phyloP scores from a whole-genome alignment of 1,140 invertebrate genomes.

The Choristoneura fumiferana region DNA sequence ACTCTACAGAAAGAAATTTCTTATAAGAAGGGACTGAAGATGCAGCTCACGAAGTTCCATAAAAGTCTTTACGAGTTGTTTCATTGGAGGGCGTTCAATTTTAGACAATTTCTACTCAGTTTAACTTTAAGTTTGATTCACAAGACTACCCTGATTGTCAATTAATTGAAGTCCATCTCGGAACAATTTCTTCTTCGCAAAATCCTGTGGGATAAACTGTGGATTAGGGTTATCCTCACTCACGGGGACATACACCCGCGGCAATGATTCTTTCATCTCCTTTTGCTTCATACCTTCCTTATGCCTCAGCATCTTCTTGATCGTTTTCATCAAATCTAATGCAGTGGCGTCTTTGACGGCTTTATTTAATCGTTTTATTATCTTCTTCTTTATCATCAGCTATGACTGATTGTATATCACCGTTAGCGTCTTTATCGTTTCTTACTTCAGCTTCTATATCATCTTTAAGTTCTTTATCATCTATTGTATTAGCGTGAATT shows the following conservation, averaged over 20 bases:
- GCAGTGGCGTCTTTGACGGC: too few species aligned
- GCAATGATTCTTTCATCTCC: neutral
- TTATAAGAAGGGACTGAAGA: too few species aligned
- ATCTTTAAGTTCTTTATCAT: neutral
- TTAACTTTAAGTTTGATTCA: neutral
- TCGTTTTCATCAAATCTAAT: neutral
- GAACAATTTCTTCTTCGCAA: neutral
- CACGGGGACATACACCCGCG: neutral
- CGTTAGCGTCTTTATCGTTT: neutral
- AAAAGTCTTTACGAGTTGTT: too few species aligned
- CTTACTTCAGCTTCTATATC: neutral
- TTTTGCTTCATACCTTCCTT: neutral
- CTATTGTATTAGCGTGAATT: neutral
- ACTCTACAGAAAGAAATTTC: too few species aligned
- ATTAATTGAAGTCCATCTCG: neutral
- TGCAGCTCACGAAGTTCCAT: too few species aligned
- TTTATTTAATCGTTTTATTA: too few species aligned
- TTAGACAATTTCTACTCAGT: too few species aligned
- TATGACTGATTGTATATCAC: neutral
- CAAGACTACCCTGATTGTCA: neutral
- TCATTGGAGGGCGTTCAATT: too few species aligned
- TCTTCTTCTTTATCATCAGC: neutral
- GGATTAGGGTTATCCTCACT: neutral
- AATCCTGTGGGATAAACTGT: neutral
- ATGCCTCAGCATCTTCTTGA: neutral